Conservation (phyloP, 1,140 invertebrate genomes). For the Drosophila bocqueti region DNA sequence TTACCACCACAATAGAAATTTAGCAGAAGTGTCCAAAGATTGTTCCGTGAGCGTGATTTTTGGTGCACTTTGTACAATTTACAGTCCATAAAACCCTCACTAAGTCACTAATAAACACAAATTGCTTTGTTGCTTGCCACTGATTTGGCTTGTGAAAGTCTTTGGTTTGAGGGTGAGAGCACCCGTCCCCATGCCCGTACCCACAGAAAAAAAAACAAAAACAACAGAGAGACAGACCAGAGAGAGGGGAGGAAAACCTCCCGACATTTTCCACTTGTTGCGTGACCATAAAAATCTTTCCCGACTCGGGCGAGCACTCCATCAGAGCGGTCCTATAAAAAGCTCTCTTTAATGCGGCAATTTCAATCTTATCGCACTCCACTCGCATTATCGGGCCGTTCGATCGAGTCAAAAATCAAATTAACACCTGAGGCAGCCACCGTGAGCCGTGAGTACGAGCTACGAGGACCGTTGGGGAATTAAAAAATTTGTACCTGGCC, state of each 20-base stretch:
- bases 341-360: constrained; percentile 30
- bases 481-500: constrained; percentile 37
- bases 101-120: constrained; percentile 55
- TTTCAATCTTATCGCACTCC: constrained; percentile 73
- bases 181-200: background rate
- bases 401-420: constrained; percentile 66
- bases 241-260: constrained; percentile 19
- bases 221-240: background rate
- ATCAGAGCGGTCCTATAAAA: constrained; percentile 49
- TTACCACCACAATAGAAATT: constrained; percentile 22
- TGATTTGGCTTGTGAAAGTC: constrained; percentile 46
- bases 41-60: constrained; percentile 50
- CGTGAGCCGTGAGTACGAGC: constrained; percentile 8
- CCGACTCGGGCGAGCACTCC: constrained; percentile 16
- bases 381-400: constrained; percentile 60
- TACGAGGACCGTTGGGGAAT: constrained; percentile 24
- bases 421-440: constrained; percentile 63
- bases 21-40: constrained; percentile 28
- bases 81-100: constrained; percentile 60
- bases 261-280: constrained; percentile 17
- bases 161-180: constrained; percentile 16
- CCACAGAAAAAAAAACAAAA: background rate
- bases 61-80: constrained; percentile 36
- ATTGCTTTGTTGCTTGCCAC: constrained; percentile 36
- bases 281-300: constrained; percentile 63